Evolutionary conservation across 37 sponge, comb jelly and placozoan species (phyloP).

Genomic region (Chondrosia reniformis): DNA sequence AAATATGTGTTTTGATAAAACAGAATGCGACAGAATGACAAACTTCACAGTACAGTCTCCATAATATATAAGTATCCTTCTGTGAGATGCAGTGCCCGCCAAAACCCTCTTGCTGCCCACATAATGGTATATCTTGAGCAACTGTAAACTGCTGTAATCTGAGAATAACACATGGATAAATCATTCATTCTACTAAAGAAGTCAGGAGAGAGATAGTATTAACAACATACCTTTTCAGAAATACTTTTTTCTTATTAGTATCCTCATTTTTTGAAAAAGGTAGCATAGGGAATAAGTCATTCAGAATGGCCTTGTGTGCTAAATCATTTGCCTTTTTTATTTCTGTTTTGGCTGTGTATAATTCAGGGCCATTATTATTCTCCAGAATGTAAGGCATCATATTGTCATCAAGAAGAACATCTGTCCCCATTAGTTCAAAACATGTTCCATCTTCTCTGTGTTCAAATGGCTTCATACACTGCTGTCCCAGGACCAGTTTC

Average conservation of each 20-base stretch:
- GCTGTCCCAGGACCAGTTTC: slow-evolving; percentile 73
- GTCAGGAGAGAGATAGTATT: neutral
- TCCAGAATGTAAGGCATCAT: slow-evolving; percentile 64
- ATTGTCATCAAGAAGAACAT: slow-evolving; percentile 65
- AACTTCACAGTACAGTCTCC: slow-evolving; percentile 63
- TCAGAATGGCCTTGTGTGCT: slow-evolving; percentile 80
- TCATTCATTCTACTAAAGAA: neutral
- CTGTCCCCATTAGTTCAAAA: slow-evolving; percentile 85
- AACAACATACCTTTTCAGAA: slow-evolving; percentile 36
- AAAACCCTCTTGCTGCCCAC: slow-evolving; percentile 28
- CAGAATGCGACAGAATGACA: too few species aligned
- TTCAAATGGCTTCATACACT: slow-evolving; percentile 62
- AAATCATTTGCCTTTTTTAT: slow-evolving; percentile 74
- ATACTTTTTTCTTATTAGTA: neutral
- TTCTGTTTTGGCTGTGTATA: slow-evolving; percentile 61
- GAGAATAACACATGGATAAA: neutral
- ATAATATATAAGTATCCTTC: slow-evolving; percentile 37
- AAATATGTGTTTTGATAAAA: too few species aligned
- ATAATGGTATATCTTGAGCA: neutral
- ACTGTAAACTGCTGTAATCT: neutral
- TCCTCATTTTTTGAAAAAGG: slow-evolving; percentile 2
- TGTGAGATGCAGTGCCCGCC: slow-evolving; percentile 54
- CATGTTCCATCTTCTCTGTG: slow-evolving; percentile 56
- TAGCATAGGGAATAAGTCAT: slow-evolving; percentile 73
- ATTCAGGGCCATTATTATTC: slow-evolving; percentile 84